Percentiles rank a stretch among this genome's conserved stretches.
Evolutionary conservation across 2,888 invertebrate species (phyloP).

Genomic region (Amaurobius ferox): DNA sequence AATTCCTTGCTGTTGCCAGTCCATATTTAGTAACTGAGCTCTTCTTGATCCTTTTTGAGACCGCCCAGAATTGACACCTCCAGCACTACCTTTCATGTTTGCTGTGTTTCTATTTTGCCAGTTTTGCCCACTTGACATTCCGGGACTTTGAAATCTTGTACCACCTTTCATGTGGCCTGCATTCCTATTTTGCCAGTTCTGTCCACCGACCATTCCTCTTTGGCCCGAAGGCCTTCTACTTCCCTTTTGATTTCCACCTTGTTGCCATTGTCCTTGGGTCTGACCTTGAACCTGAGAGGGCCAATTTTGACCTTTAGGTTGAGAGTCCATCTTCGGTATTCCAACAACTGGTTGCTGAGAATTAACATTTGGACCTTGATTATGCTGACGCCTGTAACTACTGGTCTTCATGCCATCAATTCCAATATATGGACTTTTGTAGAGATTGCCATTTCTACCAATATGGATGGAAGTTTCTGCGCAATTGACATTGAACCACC

Average conservation of each 20-base stretch:
- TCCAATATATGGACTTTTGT: slow-evolving; percentile 40
- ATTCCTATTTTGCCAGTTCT: not conserved
- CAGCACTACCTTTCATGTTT: not conserved
- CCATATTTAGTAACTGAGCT: no score
- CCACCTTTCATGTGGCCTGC: not conserved
- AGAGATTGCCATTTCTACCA: slow-evolving; percentile 86
- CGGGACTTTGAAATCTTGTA: no score
- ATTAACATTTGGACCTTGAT: not conserved
- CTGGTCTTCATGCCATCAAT: slow-evolving; percentile 37
- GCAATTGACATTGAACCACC: slow-evolving; percentile 96
- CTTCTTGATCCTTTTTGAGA: not conserved
- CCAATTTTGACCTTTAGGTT: not conserved
- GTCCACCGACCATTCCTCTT: not conserved
- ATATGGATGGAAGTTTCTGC: slow-evolving; percentile 87
- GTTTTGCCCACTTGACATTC: not conserved
- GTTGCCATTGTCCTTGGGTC: not conserved
- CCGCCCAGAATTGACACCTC: not conserved
- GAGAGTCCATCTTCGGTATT: slow-evolving; percentile 19
- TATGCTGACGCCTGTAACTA: not conserved
- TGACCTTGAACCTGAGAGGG: not conserved
- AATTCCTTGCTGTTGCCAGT: not conserved
- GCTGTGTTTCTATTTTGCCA: not conserved
- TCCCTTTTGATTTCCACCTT: slow-evolving; percentile 19
- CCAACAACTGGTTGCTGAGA: slow-evolving; percentile 14
- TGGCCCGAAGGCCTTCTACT: not conserved